Evolutionary conservation across 2,113 vertebrate species (phyloP).

Genomic region (Amphiprion ocellaris): DNA sequence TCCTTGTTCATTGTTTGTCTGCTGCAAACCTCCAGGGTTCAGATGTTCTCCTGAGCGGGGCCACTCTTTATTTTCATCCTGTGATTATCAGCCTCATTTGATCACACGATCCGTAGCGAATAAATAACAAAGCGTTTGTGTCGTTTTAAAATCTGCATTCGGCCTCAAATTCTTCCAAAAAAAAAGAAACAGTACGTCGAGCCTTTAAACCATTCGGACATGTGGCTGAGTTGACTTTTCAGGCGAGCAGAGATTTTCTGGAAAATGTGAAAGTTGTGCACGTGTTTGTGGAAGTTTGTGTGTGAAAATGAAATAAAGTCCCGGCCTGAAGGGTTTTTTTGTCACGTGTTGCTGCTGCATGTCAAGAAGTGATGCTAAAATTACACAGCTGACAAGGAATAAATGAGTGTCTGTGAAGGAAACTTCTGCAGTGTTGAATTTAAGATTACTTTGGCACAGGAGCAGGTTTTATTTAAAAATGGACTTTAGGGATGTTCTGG

Average conservation of each 20-base stretch:
- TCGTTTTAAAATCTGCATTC: constrained; percentile 7
- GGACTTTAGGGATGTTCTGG: neutral
- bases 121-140: constrained; percentile 35
- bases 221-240: constrained; percentile 5
- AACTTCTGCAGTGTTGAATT: too few relatives aligned
- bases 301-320: constrained; percentile 71
- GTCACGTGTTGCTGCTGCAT: constrained; percentile 21
- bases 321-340: constrained; percentile 39
- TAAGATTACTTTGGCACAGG: too few relatives aligned
- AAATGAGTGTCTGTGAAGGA: neutral
- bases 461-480: too few relatives aligned
- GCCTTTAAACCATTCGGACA: neutral
- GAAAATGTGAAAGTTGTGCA: constrained; percentile 42
- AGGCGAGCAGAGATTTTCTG: constrained; percentile 16
- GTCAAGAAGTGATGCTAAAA: neutral
- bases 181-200: constrained; percentile 3
- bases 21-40: constrained; percentile 66
- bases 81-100: constrained; percentile 66
- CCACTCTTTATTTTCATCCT: constrained; percentile 63
- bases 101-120: constrained; percentile 62
- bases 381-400: neutral
- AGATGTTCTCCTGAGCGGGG: constrained; percentile 55
- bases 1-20: constrained; percentile 60
- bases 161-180: neutral
- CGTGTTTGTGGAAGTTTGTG: constrained; percentile 25